Base-by-base conservation (phyloP, 1,140 invertebrate genomes). In the Cydia splendana region DNA sequence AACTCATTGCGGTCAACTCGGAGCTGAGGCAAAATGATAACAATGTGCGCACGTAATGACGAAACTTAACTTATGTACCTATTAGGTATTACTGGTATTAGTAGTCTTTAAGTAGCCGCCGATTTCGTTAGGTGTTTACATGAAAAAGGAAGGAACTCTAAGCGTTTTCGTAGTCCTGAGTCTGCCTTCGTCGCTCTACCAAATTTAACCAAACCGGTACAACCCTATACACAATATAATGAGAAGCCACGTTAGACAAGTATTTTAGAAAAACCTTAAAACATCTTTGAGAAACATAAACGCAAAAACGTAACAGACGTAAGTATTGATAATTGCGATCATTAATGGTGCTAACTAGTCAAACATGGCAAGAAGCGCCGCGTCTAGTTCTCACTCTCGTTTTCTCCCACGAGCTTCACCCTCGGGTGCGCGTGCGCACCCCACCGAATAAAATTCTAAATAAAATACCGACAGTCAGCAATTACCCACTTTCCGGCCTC, bases 341-440 rank as follows among this genome's bases (percentile, higher is more conserved):
- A 42, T 73, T 30, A 53, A 67, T 73, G 38, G 24, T 42, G 69
- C 69, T 67, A 77, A 53, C 51, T 62, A 77, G 48, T 73, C 38
- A 34, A 30, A 67, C 15, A 51, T 57, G 48, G 28, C 30, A 65
- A 67, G 30, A 53, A 24, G 65, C 20, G 65, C 48, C 28, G n/a
- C 5, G 30, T 71, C 42, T 45, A 53, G 75, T 76, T 62, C 76
- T 79, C 77, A 87, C 87, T 87, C 82, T 88, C 85, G 77, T 79
- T 88, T 89, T 89, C 87, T 87, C 85, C 81, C 81, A 82, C 80
- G 80, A 53, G 62, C 81, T 86, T 89, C 87, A 91, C 82, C 82
- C 85, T 89, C 80, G 78, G 84, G 65, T 87, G 87, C 53, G 38
- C 85, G 69, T 88, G 87, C 53, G 38, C 85, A 88, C 86, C 89